A percentile compares a stretch with the other conserved stretches of the same genome.
Evolutionary conservation across 2,797 vertebrate genomes (phyloP).

Genomic region (Pelobates cultripes): DNA sequence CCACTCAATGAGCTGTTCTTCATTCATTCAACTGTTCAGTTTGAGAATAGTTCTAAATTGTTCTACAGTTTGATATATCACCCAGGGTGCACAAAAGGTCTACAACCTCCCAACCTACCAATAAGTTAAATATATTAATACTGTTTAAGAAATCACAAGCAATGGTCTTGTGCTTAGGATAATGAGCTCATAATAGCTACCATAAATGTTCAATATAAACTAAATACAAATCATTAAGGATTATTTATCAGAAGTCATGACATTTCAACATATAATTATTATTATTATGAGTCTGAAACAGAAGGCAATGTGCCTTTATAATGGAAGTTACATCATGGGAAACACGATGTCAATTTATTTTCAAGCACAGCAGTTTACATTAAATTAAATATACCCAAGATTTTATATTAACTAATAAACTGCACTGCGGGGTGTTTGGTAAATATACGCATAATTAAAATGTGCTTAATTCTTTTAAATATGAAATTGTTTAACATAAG

Average conservation of each 20-base stretch:
- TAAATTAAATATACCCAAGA: background rate
- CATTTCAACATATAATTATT: background rate
- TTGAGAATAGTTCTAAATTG: too few relatives aligned
- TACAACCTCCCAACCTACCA: too few relatives aligned
- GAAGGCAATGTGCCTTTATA: background rate
- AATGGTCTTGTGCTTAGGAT: background rate
- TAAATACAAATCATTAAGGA: background rate
- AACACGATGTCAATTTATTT: background rate
- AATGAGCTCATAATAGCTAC: background rate
- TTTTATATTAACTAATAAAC: background rate
- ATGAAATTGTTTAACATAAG: background rate
- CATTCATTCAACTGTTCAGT: too few relatives aligned
- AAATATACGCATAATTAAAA: background rate
- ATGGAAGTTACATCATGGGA: slow-evolving; percentile 2
- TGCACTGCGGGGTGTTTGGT: background rate
- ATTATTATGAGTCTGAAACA: background rate
- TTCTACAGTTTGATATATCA: too few relatives aligned
- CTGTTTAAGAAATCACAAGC: background rate
- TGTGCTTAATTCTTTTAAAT: slow-evolving; percentile 10
- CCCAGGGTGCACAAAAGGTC: too few relatives aligned
- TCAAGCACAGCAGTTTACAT: background rate
- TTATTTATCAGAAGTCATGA: background rate
- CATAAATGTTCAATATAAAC: background rate
- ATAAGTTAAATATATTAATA: background rate
- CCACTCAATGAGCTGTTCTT: too few relatives aligned